Percentiles rank a stretch among this genome's conserved stretches.
phyloP scores from a whole-genome alignment of 1,140 invertebrate genomes.

The Leptopilina clavipes region DNA sequence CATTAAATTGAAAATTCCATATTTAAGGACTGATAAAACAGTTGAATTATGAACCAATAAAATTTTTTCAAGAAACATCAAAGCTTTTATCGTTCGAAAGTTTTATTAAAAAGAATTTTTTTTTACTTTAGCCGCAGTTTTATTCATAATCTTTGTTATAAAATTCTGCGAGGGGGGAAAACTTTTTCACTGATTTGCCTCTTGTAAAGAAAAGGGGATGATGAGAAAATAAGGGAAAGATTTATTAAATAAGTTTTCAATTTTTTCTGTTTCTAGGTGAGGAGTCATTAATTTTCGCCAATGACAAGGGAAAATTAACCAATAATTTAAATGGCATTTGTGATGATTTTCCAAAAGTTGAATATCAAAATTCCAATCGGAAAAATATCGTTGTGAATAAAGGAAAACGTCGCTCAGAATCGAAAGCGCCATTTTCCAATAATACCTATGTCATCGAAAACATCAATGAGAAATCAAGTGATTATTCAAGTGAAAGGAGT shows the following conservation, averaged over 20 bases:
- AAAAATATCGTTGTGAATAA: not conserved
- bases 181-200: not conserved
- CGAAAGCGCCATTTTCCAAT: conserved; percentile 37
- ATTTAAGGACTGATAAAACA: too few relatives aligned
- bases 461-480: conserved; percentile 47
- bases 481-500: conserved; percentile 68
- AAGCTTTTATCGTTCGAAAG: too few relatives aligned
- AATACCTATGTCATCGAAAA: conserved; percentile 61
- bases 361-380: conserved; percentile 49
- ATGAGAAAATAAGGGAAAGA: not conserved
- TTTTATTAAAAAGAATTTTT: too few relatives aligned
- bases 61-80: too few relatives aligned
- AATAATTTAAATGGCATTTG: conserved; percentile 6
- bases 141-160: too few relatives aligned
- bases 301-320: not conserved
- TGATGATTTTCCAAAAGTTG: conserved; percentile 46
- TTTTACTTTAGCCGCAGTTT: too few relatives aligned
- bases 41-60: too few relatives aligned
- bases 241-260: conserved; percentile 22
- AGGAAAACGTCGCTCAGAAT: not conserved
- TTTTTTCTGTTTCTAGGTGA: not conserved
- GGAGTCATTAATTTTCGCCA: not conserved
- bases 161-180: not conserved
- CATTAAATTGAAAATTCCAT: too few relatives aligned
- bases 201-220: not conserved